Evolutionary conservation across 2,888 invertebrate species (phyloP), one percentile per base, ranked within the genome.

Genomic region (Andrena dorsata): DNA sequence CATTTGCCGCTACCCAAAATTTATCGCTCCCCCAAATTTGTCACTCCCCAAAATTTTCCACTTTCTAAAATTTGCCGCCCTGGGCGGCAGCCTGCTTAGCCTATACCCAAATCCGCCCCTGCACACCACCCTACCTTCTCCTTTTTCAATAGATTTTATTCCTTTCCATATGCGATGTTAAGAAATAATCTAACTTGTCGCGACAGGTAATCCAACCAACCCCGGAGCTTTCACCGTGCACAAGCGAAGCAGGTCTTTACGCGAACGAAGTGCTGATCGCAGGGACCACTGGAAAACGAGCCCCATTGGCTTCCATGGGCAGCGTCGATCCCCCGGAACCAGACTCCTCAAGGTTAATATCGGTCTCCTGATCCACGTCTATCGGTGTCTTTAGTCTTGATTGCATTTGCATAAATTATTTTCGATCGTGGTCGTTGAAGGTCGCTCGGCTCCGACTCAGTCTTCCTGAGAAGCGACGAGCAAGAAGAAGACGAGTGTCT

Each of bases 141-240:
- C 10, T 35, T 10, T 2, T 0, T 10, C 10, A 1, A 13, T 41
- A 41, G 13, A 13, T 41, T 41, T 41, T 41, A 41, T 41, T 10
- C 47, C 10, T 16, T 16, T 47, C 16, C 13, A 16, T 64, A 13
- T 26, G 23, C 20, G 20, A 41, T 41, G n/a, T 51, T n/a, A 16
- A 7, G 47, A 60, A 28, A 1, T 7, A 10, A 4, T 16, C 5
- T 8, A 49, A 2, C 2, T 64, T 69, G 4, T 58, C 5, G 5
- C 7, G 23, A 8, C 88, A 95, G 94, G 96, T 97, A 84, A 97
- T 97, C 85, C 96, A 97, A 91, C 96, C 97, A 64, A 97, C 97
- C 28, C 97, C 98, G n/a, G 97, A 97, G 74, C 95, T 97, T 70
- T 98, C 98, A 53, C 98, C 98, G 8, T 96, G 96, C 92, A 96